Evolutionary conservation across 35 echinoderm and acorn worm species (phyloP), one percentile per base, ranked within the genome.

Genomic region (Stichopus chloronotus): DNA sequence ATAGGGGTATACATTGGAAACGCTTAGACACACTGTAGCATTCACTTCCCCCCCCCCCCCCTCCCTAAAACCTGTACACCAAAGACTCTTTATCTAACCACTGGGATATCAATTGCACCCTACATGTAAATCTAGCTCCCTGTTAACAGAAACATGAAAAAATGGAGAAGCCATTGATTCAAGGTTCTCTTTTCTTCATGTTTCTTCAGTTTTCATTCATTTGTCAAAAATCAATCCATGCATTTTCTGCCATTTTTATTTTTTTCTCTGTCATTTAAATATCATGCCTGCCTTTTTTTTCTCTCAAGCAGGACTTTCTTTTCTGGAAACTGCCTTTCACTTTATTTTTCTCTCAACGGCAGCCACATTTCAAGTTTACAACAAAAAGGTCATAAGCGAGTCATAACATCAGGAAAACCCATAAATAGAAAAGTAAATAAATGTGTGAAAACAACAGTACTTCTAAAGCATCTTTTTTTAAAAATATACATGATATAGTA

Each of bases 71-170:
- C 30, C 30, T 43, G 0, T 43, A 43, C 30, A 43, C 30, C 30
- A 43, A 43, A 43, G 30, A 43, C 30, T 43, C 30, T 43, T 43
- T 1, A 43, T 43, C 30, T 43, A 43, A 0, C 30, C 30, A 43
- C 30, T 43, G 30, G 30, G 30, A 43, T 43, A 43, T 43, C 30
- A 43, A 43, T 43, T 43, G 30, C 30, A 43, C 30, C 2, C 81
- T 57, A 16, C 54, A 19, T 57, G 12, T 23, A 57, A 74, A 57
- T 56, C 81, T 84, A 84, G 9, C 43, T 56, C 56, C 81, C n/a
- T 84, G 17, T 54, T 84, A 52, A 84, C 53, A 84, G 81, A 84
- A 84, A 54, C 81, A 84, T 84, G 81, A 84, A 84, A 84, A 84
- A 84, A 84, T 81, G 56, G 81, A 84, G 81, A 84, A 84, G 56